Percentiles rank a stretch among this genome's conserved stretches.
Conservation (phyloP, 2,113 vertebrate genomes). For the Dromiciops gliroides region DNA sequence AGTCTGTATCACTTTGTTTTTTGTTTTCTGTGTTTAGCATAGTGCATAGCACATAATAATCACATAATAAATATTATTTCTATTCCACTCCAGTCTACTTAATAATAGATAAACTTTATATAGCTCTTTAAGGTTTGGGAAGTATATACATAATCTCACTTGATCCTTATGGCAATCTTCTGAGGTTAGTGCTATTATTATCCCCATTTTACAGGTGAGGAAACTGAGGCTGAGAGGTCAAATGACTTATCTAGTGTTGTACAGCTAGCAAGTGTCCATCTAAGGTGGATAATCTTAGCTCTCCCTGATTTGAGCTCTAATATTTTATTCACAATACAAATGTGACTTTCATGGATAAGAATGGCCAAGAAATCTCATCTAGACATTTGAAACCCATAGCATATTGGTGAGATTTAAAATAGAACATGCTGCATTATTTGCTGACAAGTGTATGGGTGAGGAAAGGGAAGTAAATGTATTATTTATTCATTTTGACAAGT, state of each 20-base stretch:
- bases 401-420: neutral
- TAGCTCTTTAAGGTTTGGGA: neutral
- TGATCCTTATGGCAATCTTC: neutral
- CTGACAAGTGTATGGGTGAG: neutral
- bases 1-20: no score
- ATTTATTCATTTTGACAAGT: slow-evolving; percentile 26
- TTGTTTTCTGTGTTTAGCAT: no score
- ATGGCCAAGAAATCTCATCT: slow-evolving; percentile 24
- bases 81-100: no score
- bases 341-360: neutral
- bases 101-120: neutral
- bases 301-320: neutral
- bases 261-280: neutral
- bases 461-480: neutral
- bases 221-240: neutral
- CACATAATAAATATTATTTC: no score
- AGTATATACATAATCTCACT: no score
- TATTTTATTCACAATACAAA: neutral
- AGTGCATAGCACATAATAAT: no score
- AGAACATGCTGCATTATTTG: neutral
- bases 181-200: neutral
- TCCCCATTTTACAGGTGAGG: no score
- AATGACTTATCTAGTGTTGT: neutral
- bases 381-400: neutral
- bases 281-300: neutral